phyloP scores from a whole-genome alignment of 2,797 vertebrate species.

The Pogoniulus pusillus region DNA sequence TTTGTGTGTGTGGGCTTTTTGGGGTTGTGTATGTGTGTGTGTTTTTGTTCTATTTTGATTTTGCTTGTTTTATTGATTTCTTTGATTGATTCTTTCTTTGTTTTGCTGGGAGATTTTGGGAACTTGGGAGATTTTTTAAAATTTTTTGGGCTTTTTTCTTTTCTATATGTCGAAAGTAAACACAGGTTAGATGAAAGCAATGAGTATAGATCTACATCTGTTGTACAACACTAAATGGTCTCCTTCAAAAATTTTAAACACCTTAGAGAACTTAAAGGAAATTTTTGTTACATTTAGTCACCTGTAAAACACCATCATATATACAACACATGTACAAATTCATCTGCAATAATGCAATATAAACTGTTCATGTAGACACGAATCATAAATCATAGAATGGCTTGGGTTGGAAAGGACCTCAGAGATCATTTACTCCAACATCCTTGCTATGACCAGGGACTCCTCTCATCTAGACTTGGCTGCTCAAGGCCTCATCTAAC shows the following conservation, averaged over 20 bases:
- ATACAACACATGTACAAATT: neutral
- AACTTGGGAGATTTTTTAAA: accelerated
- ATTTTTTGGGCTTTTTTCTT: neutral
- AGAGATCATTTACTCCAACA: no score
- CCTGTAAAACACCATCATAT: neutral
- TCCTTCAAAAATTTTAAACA: neutral
- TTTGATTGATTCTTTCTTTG: neutral
- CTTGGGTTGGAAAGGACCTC: no score
- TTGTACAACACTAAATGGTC: neutral
- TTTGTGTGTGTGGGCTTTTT: no score
- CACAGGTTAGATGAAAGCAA: neutral
- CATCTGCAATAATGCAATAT: neutral
- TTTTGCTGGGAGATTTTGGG: neutral
- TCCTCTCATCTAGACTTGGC: no score
- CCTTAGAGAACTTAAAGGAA: neutral
- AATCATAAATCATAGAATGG: neutral
- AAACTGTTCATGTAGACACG: neutral
- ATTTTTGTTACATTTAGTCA: neutral
- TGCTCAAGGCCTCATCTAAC: no score
- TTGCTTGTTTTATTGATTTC: no score
- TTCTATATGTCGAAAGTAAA: neutral
- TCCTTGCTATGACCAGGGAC: no score
- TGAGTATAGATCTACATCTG: neutral
- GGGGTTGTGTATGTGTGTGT: no score
- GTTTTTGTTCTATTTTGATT: no score